These are phyloP conservation scores for Bellardia pandia DNA, from an alignment of 2,888 invertebrate species.

Conservation along the genomic window DNA sequence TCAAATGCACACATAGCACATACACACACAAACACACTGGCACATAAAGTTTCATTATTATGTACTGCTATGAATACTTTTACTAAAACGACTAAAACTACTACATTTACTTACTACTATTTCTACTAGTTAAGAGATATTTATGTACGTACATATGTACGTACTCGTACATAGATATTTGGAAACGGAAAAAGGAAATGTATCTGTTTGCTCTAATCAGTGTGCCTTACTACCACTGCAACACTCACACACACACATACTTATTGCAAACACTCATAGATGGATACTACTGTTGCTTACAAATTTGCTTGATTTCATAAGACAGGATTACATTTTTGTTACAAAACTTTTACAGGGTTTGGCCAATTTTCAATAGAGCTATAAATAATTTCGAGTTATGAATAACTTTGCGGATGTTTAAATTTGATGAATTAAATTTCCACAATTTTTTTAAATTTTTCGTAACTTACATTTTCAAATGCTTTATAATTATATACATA, in stretches of 20 bases:
- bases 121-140: too few species aligned
- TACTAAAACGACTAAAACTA: constrained; percentile 15
- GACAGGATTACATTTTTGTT: constrained; percentile 48
- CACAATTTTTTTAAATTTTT: too few species aligned
- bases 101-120: constrained; percentile 37
- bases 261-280: background rate
- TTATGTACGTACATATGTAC: too few species aligned
- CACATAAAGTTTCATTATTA: constrained; percentile 51
- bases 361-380: constrained; percentile 18
- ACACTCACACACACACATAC: constrained; percentile 6
- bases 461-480: too few species aligned
- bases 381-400: constrained; percentile 16
- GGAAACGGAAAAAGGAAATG: constrained; percentile 74
- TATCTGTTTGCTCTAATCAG: constrained; percentile 74
- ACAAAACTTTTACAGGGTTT: constrained; percentile 21
- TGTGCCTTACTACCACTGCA: constrained; percentile 64
- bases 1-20: background rate
- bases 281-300: constrained; percentile 55
- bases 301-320: constrained; percentile 64
- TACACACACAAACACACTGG: constrained; percentile 6
- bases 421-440: background rate
- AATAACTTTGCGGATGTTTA: constrained; percentile 15
- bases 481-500: too few species aligned
- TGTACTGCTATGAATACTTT: constrained; percentile 44
- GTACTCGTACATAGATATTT: constrained; percentile 8